Conservation (phyloP, 2,888 invertebrate genomes). For the Ramazzottius varieornatus region DNA sequence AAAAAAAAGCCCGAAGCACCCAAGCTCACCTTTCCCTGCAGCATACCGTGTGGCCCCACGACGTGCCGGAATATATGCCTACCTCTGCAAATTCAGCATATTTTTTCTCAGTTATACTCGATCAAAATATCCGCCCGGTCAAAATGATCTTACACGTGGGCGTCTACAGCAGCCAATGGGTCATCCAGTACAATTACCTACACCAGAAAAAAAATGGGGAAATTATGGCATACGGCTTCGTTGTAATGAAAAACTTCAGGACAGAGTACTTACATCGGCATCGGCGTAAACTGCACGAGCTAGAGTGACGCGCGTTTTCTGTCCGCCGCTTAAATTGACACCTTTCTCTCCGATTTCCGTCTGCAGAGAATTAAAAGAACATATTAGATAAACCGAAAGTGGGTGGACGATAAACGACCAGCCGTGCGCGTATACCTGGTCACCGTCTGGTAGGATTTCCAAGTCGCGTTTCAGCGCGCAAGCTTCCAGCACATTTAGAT, state of each 20-base stretch:
- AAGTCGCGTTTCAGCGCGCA: slow-evolving; percentile 75
- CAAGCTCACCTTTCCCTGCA: slow-evolving; percentile 21
- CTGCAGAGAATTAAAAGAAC: too few species aligned
- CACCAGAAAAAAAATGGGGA: too few species aligned
- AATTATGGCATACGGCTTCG: too few species aligned
- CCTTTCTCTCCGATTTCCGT: slow-evolving; percentile 30
- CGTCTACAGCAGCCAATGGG: slow-evolving; percentile 29
- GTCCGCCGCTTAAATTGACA: slow-evolving; percentile 23
- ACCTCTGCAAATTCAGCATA: slow-evolving; percentile 15
- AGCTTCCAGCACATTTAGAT: slow-evolving; percentile 53
- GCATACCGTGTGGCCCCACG: slow-evolving; percentile 23
- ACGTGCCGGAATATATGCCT: slow-evolving; percentile 28
- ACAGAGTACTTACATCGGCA: slow-evolving; percentile 15
- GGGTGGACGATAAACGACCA: too few species aligned
- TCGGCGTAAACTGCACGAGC: slow-evolving; percentile 22
- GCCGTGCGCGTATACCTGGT: too few species aligned
- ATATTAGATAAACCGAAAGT: too few species aligned
- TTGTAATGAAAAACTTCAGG: too few species aligned
- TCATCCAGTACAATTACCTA: slow-evolving; percentile 23
- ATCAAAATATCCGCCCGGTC: too few species aligned
- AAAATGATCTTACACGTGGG: slow-evolving; percentile 26
- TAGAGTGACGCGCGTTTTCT: slow-evolving; percentile 22
- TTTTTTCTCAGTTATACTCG: too few species aligned
- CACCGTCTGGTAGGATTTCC: slow-evolving; percentile 48
- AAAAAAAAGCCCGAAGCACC: too few species aligned